Base-by-base conservation (phyloP, 2,888 invertebrate genomes). In the Darwinula stevensoni region DNA sequence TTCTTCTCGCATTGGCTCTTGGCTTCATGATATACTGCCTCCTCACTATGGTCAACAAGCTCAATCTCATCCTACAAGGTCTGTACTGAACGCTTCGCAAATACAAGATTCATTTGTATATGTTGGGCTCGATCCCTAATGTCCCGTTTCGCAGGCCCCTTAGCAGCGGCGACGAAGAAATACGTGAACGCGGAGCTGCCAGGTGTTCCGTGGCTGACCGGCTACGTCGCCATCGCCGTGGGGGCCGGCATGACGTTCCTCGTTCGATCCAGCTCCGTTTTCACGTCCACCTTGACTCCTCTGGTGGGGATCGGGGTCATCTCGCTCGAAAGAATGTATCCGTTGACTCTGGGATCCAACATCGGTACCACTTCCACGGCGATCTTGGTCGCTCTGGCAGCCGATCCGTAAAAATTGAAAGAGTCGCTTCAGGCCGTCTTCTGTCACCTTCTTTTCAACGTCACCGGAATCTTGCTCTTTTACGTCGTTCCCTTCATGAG, bases 221-320 rank as follows among this genome's bases (percentile, higher is more conserved):
- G 58, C 4, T 61, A 59, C 42, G 37, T 57, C 4, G 58, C 59
- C 12, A 53, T 62, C 36, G 32, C 56, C 1, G 47, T 59, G 6
- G 61, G 60, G 3, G 53, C 56, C 4, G 45, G 52, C 1, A 45
- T 62, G 39, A 62, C 62, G 15, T 51, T 62, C 33, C 40, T 62
- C 34, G 57, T 59, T 1, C 61, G 62, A 47, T 58, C 57, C 29
- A 55, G 54, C 37, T 57, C 57, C n/a, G 56, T 61, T 13, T 62
- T 62, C 43, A 61, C 61, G 2, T 61, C 61, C 2, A 54, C 59
- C 2, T 43, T 62, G n/a, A 61, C 61, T 2, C 62, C 62, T 2
- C 45, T 62, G 13, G 61, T 61, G 11, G 62, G 61, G n/a, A n/a
- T 60, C 4, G 61, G 58, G 4, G 49, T 59, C 12, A 49, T 59